Evolutionary conservation across 2,888 invertebrate genomes (phyloP).

Genomic region (Strigamia transsilvanica): DNA sequence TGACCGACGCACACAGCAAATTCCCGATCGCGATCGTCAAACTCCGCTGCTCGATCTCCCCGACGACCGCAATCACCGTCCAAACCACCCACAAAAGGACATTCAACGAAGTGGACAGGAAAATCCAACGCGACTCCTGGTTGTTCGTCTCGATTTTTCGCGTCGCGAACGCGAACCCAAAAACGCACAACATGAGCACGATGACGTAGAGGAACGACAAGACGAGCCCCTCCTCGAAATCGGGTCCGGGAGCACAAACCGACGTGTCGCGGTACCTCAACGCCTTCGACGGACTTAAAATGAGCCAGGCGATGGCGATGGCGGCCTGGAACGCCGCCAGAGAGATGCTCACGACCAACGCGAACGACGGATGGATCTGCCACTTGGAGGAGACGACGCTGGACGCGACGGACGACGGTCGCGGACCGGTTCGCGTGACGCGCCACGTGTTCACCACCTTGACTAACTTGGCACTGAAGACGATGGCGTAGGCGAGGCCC

Average conservation of each 20-base stretch:
- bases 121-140: slow-evolving; percentile 64
- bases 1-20: slow-evolving; percentile 63
- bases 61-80: slow-evolving; percentile 62
- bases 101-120: slow-evolving; percentile 62
- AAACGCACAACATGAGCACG: slow-evolving; percentile 63
- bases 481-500: slow-evolving; percentile 65
- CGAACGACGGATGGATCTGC: slow-evolving; percentile 58
- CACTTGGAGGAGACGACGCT: slow-evolving; percentile 55
- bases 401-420: neutral
- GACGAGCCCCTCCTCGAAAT: slow-evolving; percentile 64
- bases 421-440: slow-evolving; percentile 58
- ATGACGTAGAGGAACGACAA: slow-evolving; percentile 65
- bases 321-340: slow-evolving; percentile 63
- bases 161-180: slow-evolving; percentile 63
- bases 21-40: slow-evolving; percentile 64
- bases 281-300: slow-evolving; percentile 62
- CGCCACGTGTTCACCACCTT: slow-evolving; percentile 65
- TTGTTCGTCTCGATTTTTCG: slow-evolving; percentile 64
- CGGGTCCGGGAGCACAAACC: slow-evolving; percentile 62
- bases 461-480: slow-evolving; percentile 65
- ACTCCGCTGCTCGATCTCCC: slow-evolving; percentile 62
- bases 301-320: slow-evolving; percentile 65
- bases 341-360: slow-evolving; percentile 59
- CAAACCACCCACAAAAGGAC: slow-evolving; percentile 64
- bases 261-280: slow-evolving; percentile 55